Evolutionary conservation across 2,113 vertebrate genomes (phyloP), one percentile per base, ranked within the genome.

Genomic region (Pavo muticus): DNA sequence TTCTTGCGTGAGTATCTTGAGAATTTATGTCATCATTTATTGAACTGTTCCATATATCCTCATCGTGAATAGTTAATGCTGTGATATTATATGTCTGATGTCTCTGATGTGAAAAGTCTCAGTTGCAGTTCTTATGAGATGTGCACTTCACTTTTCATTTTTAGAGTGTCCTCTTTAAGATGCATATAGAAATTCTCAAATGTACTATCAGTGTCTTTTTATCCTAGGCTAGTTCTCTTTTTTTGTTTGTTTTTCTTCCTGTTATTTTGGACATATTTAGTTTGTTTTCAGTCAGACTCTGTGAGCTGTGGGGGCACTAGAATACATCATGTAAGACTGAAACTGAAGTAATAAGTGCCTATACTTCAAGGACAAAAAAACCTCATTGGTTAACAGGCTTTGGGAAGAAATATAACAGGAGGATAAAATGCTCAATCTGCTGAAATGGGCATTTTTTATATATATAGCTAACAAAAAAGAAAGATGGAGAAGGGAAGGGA

Each of bases 21-120:
- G 24, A 89, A 91, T 37, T 75, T 65, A 69, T 81, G 93, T 81
- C 35, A 77, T 84, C 52, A 23, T 72, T 91, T 83, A 54, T 50
- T 85, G 61, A 91, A 45, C 40, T 1, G 6, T 52, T 79, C 44
- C 30, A 23, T 83, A 48, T 77, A 64, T 29, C 59, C 30, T 93
- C 42, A 83, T 40, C 86, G 83, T 67, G 39, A 93, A 88, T 67
- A 87, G 68, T 79, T 93, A 92, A 91, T 89, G 68, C 40, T 59
- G 18, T 45, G 45, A 70, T 82, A 94, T 82, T 85, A 92, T 89
- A 84, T 30, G 37, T 72, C 70, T 82, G 42, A 45, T 71, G 48
- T 48, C 30, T 83, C 50, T 63, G 47, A 88, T 86, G 25, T 56
- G 45, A 23, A 71, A 61, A 32, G 82, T 88, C 39, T 54, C 30